phyloP scores from a whole-genome alignment of 2,113 vertebrate species.

The Microcebus tavaratra region DNA sequence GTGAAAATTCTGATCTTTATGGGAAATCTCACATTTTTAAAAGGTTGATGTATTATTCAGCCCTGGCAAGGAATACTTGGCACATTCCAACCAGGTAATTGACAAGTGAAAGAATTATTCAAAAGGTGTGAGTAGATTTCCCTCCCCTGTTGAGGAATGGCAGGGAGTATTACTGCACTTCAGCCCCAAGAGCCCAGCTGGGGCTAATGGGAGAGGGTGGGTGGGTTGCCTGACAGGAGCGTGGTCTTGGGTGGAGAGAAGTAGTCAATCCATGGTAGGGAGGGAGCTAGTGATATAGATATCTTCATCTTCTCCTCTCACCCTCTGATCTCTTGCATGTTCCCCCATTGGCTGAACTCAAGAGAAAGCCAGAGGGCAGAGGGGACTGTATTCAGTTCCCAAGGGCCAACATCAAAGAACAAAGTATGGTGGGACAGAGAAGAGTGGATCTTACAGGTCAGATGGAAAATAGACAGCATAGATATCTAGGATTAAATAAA shows the following conservation, averaged over 20 bases:
- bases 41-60: neutral
- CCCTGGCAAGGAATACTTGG: neutral
- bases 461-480: neutral
- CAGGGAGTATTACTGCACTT: neutral
- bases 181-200: neutral
- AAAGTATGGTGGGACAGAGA: neutral
- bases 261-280: neutral
- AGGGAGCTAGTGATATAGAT: neutral
- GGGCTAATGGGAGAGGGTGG: neutral
- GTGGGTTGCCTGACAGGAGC: neutral
- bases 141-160: neutral
- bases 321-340: neutral
- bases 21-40: neutral
- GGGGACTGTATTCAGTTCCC: neutral
- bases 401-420: neutral
- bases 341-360: neutral
- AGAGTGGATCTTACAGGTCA: neutral
- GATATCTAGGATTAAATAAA: neutral
- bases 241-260: neutral
- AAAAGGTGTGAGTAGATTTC: neutral
- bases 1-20: neutral
- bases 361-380: neutral
- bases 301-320: neutral
- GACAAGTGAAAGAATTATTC: neutral
- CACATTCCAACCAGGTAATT: neutral